Base-by-base conservation (phyloP, 2,113 vertebrate species). In the Thalassoma bifasciatum region DNA sequence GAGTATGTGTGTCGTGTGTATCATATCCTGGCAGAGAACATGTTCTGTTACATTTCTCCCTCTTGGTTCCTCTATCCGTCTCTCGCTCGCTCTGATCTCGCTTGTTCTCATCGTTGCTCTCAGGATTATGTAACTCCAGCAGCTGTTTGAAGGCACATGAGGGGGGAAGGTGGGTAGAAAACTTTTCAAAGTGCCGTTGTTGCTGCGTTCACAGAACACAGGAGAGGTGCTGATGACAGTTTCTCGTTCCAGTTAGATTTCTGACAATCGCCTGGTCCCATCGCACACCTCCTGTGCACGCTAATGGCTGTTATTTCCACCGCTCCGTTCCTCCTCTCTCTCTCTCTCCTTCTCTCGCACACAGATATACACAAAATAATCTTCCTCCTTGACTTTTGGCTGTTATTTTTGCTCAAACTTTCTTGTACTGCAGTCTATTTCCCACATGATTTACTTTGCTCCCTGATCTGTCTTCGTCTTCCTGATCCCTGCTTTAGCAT, bases 81-180 rank as follows among this genome's bases (percentile, higher is more conserved):
- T 61, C 38, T 67, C 63, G 57, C 58, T 38, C 53, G 46, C 74
- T 82, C 58, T 72, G 53, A 71, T 83, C 56, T 79, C 3, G 3
- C 60, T 62, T 70, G 47, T 77, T 61, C 57, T 64, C 47, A 57
- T 26, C 21, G 46, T 58, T 78, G 26, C 66, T 74, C 70, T 59
- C 65, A 11, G 72, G 44, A 68, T 92, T 92, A 87, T 86, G 83
- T 85, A 90, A 91, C 90, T 82, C 79, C 79, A 57, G 84, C 86
- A 85, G 89, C 86, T 87, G 89, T 80, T 83, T 85, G 77, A 89
- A 86, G 83, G 71, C 66, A n/a, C 73, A 67, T 70, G 64, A 69
- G 47, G 22, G 26, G 44, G 54, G 30, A 23, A 24, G 66, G 71
- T 22, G 72, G 75, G 63, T 47, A 59, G 64, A 89, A 90, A 83